phyloP scores from a whole-genome alignment of 2,888 invertebrate species.

The Sesia apiformis region DNA sequence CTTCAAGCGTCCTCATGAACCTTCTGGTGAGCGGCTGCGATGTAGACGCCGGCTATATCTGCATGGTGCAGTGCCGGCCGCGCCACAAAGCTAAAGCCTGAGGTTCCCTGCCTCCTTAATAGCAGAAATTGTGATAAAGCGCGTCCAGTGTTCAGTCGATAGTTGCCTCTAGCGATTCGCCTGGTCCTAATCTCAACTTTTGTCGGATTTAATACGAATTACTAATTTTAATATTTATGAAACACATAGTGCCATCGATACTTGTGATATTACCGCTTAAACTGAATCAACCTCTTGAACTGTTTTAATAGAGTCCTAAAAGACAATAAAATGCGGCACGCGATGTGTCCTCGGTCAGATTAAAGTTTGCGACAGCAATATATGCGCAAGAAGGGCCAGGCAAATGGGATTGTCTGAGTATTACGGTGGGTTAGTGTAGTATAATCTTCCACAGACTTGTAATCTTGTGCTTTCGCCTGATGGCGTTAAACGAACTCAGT shows the following conservation, averaged over 20 bases:
- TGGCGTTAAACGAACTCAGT: slow-evolving; percentile 31
- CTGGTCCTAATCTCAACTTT: neutral
- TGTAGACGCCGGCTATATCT: slow-evolving; percentile 93
- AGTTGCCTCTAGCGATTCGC: slow-evolving; percentile 23
- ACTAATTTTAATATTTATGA: slow-evolving; percentile 15
- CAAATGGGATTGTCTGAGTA: slow-evolving; percentile 22
- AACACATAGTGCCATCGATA: slow-evolving; percentile 46
- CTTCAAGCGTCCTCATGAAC: slow-evolving; percentile 93
- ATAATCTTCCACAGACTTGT: slow-evolving; percentile 38
- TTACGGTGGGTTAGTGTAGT: slow-evolving; percentile 33
- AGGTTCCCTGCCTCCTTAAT: slow-evolving; percentile 22
- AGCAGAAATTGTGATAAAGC: slow-evolving; percentile 65
- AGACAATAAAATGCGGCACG: slow-evolving; percentile 32
- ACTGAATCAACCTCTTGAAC: neutral
- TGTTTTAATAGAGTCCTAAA: slow-evolving; percentile 13
- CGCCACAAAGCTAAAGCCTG: slow-evolving; percentile 64
- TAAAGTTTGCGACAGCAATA: slow-evolving; percentile 32
- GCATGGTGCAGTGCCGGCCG: slow-evolving; percentile 82
- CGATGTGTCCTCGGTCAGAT: slow-evolving; percentile 19
- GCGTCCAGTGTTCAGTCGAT: slow-evolving; percentile 63
- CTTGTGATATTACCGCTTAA: slow-evolving; percentile 47
- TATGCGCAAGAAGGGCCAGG: slow-evolving; percentile 22
- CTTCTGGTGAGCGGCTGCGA: slow-evolving; percentile 96
- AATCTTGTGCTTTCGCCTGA: slow-evolving; percentile 42
- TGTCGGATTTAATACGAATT: slow-evolving; percentile 31